These are phyloP conservation scores for Palythoa grandis DNA, from an alignment of 92 coral and sea anemone genomes.

Conservation along the genomic window DNA sequence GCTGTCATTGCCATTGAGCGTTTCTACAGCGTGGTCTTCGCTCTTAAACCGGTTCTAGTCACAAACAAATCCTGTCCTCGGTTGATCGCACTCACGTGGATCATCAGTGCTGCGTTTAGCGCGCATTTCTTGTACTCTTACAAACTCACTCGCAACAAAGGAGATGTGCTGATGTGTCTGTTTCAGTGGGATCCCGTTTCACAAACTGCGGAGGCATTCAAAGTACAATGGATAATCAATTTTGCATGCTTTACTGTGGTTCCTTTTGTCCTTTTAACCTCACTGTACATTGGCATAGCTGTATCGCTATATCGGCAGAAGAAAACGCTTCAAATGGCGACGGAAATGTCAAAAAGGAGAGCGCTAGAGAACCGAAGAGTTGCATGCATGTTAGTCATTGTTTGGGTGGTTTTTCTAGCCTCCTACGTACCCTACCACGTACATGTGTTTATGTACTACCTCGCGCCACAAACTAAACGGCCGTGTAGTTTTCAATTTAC, in stretches of 20 bases:
- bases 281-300: conserved; percentile 23
- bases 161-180: background rate
- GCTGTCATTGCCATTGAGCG: conserved; percentile 31
- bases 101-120: conserved; percentile 25
- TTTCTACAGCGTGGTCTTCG: conserved; percentile 32
- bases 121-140: conserved; percentile 39
- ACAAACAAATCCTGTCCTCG: conserved; percentile 17
- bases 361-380: conserved; percentile 25
- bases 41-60: conserved; percentile 29
- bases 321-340: conserved; percentile 27
- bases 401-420: conserved; percentile 19
- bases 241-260: conserved; percentile 37
- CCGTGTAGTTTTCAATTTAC: conserved; percentile 34
- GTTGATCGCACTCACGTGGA: conserved; percentile 21
- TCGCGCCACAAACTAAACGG: conserved; percentile 17
- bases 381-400: conserved; percentile 11
- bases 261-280: conserved; percentile 15
- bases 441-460: conserved; percentile 21
- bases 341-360: conserved; percentile 18
- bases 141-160: background rate
- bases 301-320: conserved; percentile 34
- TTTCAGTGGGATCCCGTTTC: conserved; percentile 34
- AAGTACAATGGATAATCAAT: conserved; percentile 32
- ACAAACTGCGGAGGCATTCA: conserved; percentile 26
- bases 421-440: conserved; percentile 34